phyloP scores from a whole-genome alignment of 2,888 invertebrate genomes.

The Sussaba pulchella region DNA sequence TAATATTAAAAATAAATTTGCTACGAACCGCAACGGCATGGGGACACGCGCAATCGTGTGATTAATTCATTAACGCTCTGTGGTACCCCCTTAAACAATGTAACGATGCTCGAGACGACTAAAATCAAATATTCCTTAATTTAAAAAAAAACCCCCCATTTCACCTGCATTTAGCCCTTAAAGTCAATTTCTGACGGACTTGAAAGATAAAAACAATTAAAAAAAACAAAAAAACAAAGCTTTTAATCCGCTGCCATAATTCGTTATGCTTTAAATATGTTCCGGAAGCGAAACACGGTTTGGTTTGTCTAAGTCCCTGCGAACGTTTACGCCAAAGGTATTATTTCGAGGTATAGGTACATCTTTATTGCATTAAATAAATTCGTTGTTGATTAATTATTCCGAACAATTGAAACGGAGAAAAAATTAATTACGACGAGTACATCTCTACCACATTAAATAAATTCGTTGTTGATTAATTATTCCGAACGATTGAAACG shows the following conservation, averaged over 20 bases:
- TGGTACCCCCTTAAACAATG: not conserved
- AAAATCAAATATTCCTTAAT: conserved; percentile 12
- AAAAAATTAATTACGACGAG: no score
- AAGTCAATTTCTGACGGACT: no score
- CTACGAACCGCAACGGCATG: conserved; percentile 53
- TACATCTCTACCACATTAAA: conserved; percentile 26
- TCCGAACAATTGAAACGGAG: no score
- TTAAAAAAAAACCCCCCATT: conserved; percentile 23
- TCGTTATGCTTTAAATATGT: conserved; percentile 59
- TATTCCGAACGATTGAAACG: no score
- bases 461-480: conserved; percentile 8
- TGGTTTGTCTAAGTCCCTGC: conserved; percentile 60
- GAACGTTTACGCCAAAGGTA: conserved; percentile 56
- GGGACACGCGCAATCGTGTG: conserved; percentile 43
- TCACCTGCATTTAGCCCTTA: conserved; percentile 20
- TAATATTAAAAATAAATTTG: conserved; percentile 38
- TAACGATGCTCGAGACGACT: conserved; percentile 28
- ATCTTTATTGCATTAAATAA: conserved; percentile 18
- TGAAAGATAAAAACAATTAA: no score
- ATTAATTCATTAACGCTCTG: conserved; percentile 29
- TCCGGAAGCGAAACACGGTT: conserved; percentile 58
- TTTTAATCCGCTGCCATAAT: conserved; percentile 61
- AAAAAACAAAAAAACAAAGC: conserved; percentile 27
- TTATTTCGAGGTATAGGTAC: conserved; percentile 48
- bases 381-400: conserved; percentile 14